Conservation (phyloP, 92 coral and sea anemone genomes). For the Zoanthus gigantus region DNA sequence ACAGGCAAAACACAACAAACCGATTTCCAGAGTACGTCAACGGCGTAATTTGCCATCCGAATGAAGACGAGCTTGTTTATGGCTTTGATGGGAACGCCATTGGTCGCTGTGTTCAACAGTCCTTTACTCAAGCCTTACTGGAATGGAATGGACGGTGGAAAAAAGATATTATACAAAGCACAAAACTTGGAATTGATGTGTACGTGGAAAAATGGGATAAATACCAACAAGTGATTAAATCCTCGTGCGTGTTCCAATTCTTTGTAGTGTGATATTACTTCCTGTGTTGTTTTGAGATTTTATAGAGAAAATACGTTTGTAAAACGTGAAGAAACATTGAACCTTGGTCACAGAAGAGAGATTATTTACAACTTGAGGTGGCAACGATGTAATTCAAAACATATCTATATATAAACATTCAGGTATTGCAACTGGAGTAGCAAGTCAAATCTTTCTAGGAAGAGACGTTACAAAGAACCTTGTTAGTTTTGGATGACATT, state of each 20-base stretch:
- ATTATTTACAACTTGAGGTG: too few species aligned
- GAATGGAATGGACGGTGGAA: slow-evolving; percentile 54
- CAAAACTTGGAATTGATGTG: slow-evolving; percentile 49
- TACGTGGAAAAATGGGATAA: slow-evolving; percentile 55
- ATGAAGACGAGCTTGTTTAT: slow-evolving; percentile 22
- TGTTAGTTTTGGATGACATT: too few species aligned
- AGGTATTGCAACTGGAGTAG: too few species aligned
- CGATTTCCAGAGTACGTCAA: slow-evolving; percentile 32
- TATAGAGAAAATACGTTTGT: too few species aligned
- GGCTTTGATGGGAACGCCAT: neutral
- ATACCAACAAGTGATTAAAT: slow-evolving; percentile 46
- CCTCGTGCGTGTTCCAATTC: slow-evolving; percentile 47
- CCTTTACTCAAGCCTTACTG: slow-evolving; percentile 45
- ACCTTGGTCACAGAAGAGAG: too few species aligned
- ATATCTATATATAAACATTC: too few species aligned
- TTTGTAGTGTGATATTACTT: neutral
- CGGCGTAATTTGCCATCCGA: slow-evolving; percentile 42
- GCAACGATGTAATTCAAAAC: too few species aligned
- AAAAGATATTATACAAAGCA: slow-evolving; percentile 18
- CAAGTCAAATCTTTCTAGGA: too few species aligned
- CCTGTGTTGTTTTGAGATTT: too few species aligned
- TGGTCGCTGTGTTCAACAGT: slow-evolving; percentile 60
- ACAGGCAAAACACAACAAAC: slow-evolving; percentile 32
- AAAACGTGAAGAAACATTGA: too few species aligned
- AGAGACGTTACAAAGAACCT: too few species aligned